Conservation (phyloP, 2,888 invertebrate genomes). For the Mythimna albipuncta region DNA sequence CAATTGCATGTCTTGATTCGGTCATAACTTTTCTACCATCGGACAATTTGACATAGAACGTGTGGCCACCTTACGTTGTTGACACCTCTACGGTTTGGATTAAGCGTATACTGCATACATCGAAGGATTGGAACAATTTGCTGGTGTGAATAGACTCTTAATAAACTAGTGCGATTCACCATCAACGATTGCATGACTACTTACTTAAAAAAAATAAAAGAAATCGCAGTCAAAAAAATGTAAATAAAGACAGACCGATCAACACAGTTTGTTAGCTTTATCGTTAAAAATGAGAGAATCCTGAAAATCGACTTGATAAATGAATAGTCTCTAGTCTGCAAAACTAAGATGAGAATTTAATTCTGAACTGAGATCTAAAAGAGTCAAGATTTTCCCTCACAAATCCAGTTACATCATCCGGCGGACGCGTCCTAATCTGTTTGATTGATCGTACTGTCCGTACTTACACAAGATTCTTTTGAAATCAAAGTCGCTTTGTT, state of each 20-base stretch:
- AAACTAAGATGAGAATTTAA: background rate
- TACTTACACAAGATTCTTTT: background rate
- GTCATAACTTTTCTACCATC: no score
- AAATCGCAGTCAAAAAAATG: no score
- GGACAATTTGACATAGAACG: no score
- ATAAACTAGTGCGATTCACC: no score
- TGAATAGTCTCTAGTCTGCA: background rate
- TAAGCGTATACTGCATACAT: no score
- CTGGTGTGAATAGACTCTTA: no score
- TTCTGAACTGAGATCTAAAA: background rate
- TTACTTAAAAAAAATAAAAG: no score
- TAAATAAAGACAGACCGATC: background rate
- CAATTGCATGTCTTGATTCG: no score
- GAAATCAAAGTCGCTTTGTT: background rate
- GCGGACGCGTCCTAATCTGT: background rate
- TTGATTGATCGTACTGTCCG: constrained; percentile 4
- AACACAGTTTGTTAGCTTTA: background rate
- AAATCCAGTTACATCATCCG: constrained; percentile 1
- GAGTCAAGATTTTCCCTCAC: background rate
- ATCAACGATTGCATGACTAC: no score
- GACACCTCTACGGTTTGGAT: no score
- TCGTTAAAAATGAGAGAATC: background rate
- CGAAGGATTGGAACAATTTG: no score
- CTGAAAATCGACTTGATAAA: background rate
- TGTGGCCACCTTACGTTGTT: no score